Evolutionary conservation across 2,113 vertebrate genomes (phyloP).

Genomic region (Gobio gobio): DNA sequence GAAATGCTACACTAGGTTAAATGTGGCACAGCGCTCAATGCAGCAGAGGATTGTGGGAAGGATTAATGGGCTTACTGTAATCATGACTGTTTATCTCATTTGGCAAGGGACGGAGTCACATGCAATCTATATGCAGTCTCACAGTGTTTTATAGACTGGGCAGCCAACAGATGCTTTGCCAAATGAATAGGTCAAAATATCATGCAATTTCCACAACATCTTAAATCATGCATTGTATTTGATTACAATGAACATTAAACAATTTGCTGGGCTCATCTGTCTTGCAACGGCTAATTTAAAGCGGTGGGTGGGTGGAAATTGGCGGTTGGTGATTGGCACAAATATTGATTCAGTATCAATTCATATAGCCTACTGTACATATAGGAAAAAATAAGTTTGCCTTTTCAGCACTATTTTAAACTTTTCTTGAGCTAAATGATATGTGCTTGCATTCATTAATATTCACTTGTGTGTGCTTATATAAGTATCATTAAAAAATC

Average conservation of each 20-base stretch:
- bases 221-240: neutral
- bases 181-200: neutral
- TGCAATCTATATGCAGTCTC: neutral
- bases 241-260: neutral
- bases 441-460: too few relatives aligned
- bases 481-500: too few relatives aligned
- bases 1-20: constrained; percentile 24
- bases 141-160: neutral
- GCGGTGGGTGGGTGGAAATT: too few relatives aligned
- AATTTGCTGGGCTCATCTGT: neutral
- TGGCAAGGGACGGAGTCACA: neutral
- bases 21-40: constrained; percentile 9
- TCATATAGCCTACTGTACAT: too few relatives aligned
- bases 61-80: constrained; percentile 60
- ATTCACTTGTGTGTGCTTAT: too few relatives aligned
- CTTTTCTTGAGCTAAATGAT: too few relatives aligned
- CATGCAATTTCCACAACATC: neutral
- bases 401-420: too few relatives aligned
- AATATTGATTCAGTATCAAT: too few relatives aligned
- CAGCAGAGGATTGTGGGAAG: constrained; percentile 30
- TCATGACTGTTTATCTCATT: constrained; percentile 56
- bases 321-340: too few relatives aligned
- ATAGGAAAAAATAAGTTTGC: too few relatives aligned
- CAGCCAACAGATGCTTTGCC: neutral
- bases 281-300: too few relatives aligned